A percentile compares a stretch with the other conserved stretches of the same genome.
These are phyloP conservation scores for Alethe diademata DNA, from an alignment of 2,113 vertebrate genomes.

Conservation along the genomic window DNA sequence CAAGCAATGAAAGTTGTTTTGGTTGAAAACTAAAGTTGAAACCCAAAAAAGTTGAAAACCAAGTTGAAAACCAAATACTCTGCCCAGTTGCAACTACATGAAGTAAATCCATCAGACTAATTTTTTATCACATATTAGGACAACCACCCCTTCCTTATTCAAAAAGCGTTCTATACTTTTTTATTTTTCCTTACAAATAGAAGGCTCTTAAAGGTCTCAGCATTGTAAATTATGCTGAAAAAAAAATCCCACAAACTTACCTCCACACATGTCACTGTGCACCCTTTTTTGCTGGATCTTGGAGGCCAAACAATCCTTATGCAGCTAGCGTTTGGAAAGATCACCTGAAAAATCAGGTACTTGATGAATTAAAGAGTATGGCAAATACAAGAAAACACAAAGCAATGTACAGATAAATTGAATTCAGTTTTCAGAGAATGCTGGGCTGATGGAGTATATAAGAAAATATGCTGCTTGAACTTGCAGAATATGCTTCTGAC, in stretches of 20 bases:
- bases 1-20: background rate
- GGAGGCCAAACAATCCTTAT: background rate
- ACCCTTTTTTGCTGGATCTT: background rate
- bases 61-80: background rate
- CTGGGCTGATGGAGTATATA: background rate
- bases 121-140: background rate
- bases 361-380: background rate
- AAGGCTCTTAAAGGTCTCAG: background rate
- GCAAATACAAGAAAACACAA: background rate
- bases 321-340: background rate
- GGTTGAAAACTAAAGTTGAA: background rate
- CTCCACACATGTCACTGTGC: background rate
- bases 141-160: background rate
- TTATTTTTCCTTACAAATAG: rapidly evolving
- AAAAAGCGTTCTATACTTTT: background rate
- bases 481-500: background rate
- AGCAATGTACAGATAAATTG: background rate
- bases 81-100: background rate
- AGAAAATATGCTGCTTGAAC: background rate
- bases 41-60: background rate
- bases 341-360: background rate
- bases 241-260: background rate
- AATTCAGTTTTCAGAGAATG: background rate
- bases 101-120: background rate
- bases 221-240: background rate